Conservation (phyloP, 2,888 invertebrate genomes). For the Gastracanthus pulcherrimus region DNA sequence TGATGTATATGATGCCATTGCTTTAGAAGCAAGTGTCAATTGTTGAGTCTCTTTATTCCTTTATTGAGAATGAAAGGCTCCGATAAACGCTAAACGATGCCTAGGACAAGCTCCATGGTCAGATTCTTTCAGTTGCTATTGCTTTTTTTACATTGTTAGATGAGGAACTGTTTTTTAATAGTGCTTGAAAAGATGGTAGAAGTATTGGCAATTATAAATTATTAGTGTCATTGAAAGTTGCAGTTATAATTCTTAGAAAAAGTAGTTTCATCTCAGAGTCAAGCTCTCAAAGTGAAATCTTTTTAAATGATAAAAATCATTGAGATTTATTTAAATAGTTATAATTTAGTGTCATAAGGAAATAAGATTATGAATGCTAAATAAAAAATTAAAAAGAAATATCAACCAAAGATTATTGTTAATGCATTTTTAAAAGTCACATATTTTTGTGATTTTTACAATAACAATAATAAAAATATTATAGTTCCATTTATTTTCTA, state of each 20-base stretch:
- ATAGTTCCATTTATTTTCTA: too few species aligned
- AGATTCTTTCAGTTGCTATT: conserved; percentile 40
- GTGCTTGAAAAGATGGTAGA: conserved; percentile 31
- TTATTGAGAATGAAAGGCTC: conserved; percentile 50
- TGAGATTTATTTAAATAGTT: too few species aligned
- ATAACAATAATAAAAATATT: too few species aligned
- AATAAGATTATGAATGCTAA: too few species aligned
- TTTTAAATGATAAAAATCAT: too few species aligned
- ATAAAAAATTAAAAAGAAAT: too few species aligned
- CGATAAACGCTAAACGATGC: conserved; percentile 37
- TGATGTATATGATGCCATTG: background rate
- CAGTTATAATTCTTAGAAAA: background rate
- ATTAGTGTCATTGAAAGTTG: conserved; percentile 5
- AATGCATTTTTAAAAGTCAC: too few species aligned
- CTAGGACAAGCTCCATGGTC: conserved; percentile 47
- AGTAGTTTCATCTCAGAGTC: background rate
- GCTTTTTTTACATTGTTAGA: conserved; percentile 24
- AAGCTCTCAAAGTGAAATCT: background rate
- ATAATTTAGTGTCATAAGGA: too few species aligned
- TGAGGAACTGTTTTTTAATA: conserved; percentile 29
- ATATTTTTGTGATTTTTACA: too few species aligned
- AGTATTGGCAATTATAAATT: conserved; percentile 18
- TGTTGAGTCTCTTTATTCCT: conserved; percentile 36
- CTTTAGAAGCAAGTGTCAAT: conserved; percentile 5
- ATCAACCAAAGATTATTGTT: too few species aligned